Conservation (phyloP, 2,113 vertebrate species). For the Poeciliopsis turrubarensis region DNA sequence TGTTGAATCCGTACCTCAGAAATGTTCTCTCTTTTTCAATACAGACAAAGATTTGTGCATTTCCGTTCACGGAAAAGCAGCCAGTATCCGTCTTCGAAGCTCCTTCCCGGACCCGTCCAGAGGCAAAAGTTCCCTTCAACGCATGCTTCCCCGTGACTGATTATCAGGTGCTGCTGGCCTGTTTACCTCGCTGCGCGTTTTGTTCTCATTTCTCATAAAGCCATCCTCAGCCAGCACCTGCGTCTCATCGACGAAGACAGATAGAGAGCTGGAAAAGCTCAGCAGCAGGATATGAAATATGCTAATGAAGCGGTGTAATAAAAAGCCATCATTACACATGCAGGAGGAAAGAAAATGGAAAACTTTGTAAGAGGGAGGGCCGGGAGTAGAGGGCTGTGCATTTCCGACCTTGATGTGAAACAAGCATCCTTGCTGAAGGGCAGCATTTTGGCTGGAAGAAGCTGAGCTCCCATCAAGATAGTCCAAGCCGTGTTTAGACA, state of each 20-base stretch:
- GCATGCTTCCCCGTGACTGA: slow-evolving; percentile 3
- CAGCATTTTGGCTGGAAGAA: slow-evolving; percentile 14
- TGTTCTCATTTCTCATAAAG: not conserved
- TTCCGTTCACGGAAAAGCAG: too few species aligned
- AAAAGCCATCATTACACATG: slow-evolving; percentile 38
- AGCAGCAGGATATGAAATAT: slow-evolving; percentile 70
- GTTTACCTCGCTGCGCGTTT: slow-evolving; percentile 8
- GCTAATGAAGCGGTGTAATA: slow-evolving; percentile 62
- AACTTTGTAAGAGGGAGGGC: slow-evolving; percentile 15
- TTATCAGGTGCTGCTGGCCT: slow-evolving; percentile 15
- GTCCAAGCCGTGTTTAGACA: not conserved
- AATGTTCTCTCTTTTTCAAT: too few species aligned
- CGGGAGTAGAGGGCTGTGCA: not conserved
- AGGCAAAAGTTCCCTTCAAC: not conserved
- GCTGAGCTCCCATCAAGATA: not conserved
- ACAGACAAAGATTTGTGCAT: too few species aligned
- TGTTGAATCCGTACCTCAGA: too few species aligned
- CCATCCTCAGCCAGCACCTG: slow-evolving; percentile 30
- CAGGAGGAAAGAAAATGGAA: slow-evolving; percentile 35
- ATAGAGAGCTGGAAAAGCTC: slow-evolving; percentile 33
- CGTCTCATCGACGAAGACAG: slow-evolving; percentile 41
- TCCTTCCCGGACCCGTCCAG: slow-evolving; percentile 2
- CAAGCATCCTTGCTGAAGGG: not conserved
- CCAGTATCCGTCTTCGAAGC: not conserved
- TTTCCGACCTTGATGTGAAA: slow-evolving; percentile 16